A percentile compares a stretch with the other conserved stretches of the same genome.
phyloP scores from a whole-genome alignment of 2,113 vertebrate species.

The Laticauda laticaudata region DNA sequence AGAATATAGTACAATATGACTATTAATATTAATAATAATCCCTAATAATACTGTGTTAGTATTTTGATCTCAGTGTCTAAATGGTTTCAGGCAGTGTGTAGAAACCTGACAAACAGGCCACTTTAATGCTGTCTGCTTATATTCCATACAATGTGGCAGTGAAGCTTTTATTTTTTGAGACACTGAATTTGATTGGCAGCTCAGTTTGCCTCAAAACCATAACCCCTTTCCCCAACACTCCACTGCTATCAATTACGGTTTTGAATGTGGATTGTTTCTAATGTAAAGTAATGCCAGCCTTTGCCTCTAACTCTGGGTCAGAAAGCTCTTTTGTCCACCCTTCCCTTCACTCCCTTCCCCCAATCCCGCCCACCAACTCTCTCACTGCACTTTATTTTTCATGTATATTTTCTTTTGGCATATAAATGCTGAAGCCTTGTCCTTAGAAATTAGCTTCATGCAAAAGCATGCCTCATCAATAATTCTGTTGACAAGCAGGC shows the following conservation, averaged over 20 bases:
- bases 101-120: slow-evolving; percentile 80
- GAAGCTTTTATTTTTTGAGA: slow-evolving; percentile 81
- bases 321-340: slow-evolving; percentile 69
- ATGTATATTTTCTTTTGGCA: slow-evolving; percentile 48
- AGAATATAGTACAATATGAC: neutral
- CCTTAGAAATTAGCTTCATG: slow-evolving; percentile 51
- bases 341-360: slow-evolving; percentile 51
- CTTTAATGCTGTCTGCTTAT: slow-evolving; percentile 76
- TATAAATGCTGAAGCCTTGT: slow-evolving; percentile 51
- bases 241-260: slow-evolving; percentile 85
- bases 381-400: slow-evolving; percentile 55
- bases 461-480: slow-evolving; percentile 59
- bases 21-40: slow-evolving; percentile 57
- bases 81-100: slow-evolving; percentile 74
- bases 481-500: slow-evolving; percentile 55
- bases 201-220: slow-evolving; percentile 69
- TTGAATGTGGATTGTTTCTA: slow-evolving; percentile 86
- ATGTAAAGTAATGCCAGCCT: slow-evolving; percentile 86
- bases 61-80: slow-evolving; percentile 69
- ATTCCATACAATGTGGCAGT: slow-evolving; percentile 76
- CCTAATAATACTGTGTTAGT: slow-evolving; percentile 68
- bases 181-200: slow-evolving; percentile 83
- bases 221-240: slow-evolving; percentile 75
- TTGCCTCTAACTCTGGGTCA: slow-evolving; percentile 77
- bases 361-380: slow-evolving; percentile 31